phyloP scores from a whole-genome alignment of 2,888 invertebrate species.

The Nipponacmea schrenckii region DNA sequence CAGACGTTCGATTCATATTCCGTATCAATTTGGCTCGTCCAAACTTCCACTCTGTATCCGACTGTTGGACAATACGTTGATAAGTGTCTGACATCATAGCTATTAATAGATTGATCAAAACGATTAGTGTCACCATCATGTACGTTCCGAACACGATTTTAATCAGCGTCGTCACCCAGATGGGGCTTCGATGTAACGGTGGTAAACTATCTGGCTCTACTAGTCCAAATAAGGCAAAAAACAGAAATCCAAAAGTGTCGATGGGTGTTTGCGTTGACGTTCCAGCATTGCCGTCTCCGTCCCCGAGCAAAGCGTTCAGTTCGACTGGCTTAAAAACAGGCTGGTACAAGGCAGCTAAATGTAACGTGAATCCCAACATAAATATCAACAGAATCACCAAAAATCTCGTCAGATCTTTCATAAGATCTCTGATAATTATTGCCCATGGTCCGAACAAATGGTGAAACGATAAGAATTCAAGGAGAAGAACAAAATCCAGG shows the following conservation, averaged over 20 bases:
- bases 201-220: constrained; percentile 75
- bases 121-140: constrained; percentile 97
- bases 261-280: constrained; percentile 54
- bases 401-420: constrained; percentile 89
- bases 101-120: constrained; percentile 97
- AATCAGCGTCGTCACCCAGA: constrained; percentile 67
- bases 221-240: constrained; percentile 97
- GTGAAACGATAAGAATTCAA: constrained; percentile 95
- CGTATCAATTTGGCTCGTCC: constrained; percentile 97
- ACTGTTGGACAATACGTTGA: constrained; percentile 98
- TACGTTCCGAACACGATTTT: constrained; percentile 89
- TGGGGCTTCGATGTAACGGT: constrained; percentile 69
- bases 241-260: constrained; percentile 95
- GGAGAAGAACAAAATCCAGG: constrained; percentile 94
- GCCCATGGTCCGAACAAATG: constrained; percentile 99
- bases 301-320: constrained; percentile 38
- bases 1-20: constrained; percentile 97
- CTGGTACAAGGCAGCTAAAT: constrained; percentile 89
- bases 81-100: constrained; percentile 99
- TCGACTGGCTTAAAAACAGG: constrained; percentile 70
- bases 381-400: constrained; percentile 97
- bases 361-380: constrained; percentile 97
- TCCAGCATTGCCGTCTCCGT: constrained; percentile 50
- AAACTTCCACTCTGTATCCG: constrained; percentile 99
- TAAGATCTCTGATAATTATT: constrained; percentile 88